Base-by-base conservation (phyloP, 2,797 vertebrate genomes). In the Basileuterus tristriatus region DNA sequence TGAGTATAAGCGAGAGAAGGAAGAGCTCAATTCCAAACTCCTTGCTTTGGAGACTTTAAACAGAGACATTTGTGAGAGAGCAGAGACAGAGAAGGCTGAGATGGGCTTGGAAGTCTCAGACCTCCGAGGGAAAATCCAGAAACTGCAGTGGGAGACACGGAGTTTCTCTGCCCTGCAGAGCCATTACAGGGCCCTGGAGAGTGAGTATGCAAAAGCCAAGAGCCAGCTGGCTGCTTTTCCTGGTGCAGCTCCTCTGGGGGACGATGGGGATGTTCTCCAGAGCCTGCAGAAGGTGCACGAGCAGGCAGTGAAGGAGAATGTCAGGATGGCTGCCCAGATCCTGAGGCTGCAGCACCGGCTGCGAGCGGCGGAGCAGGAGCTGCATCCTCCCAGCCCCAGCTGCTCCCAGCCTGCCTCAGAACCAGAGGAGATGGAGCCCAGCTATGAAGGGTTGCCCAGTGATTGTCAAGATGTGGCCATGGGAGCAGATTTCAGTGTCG, bases 1-100 rank as follows among this genome's bases (percentile, higher is more conserved):
- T 2, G 98, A 98, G 49, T 98, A 96, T 39, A 98, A 97, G 62
- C 94, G 75, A 62, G 98, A 99, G 96, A 97, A 97, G 68, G 96
- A 85, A 11, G 97, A 98, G 27, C 96, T 98, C 60, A 94, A 96
- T 55, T 93, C 74, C 55, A 96, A 49, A 65, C 96, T 98, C 5
- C 81, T 93, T 5, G 94, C 96, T 59, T 71, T 99, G 19, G 97
- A 98, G 89, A 94, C 29, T 4, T 91, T 96, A 36, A 97, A 97
- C 94, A 92, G 68, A 27, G 95, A 97, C 74, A 69, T 97, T 8
- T 86, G 96, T 44, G 97, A 97, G 44, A 96, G 77, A 67, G 98
- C 98, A 56, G 96, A 96, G 19, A 69, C 16, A 0, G 98, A 98
- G 82, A 98, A 97, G 86, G 96, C 96, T 0, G 93, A 98, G 44